These are phyloP conservation scores for Pangasius djambal DNA, from an alignment of 2,797 vertebrate species.

Conservation along the genomic window DNA sequence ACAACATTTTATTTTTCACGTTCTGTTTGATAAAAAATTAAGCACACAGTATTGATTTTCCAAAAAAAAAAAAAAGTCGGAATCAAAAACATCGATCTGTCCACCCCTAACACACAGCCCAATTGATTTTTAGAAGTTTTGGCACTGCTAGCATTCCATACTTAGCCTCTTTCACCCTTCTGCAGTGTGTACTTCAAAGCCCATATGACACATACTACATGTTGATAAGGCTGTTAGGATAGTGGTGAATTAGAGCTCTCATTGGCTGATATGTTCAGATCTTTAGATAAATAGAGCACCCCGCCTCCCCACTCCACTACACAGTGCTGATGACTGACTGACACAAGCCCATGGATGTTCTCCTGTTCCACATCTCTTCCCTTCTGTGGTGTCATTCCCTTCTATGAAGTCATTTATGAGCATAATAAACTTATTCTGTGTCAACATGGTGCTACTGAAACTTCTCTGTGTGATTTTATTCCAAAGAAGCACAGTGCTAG, in stretches of 20 bases:
- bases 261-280: slow-evolving; percentile 61
- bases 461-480: slow-evolving; percentile 43
- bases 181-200: slow-evolving; percentile 56
- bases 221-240: slow-evolving; percentile 51
- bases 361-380: slow-evolving; percentile 42
- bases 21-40: not conserved
- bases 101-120: no score
- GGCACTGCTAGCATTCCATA: slow-evolving; percentile 38
- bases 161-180: slow-evolving; percentile 13
- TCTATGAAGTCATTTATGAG: slow-evolving; percentile 58
- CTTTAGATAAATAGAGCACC: slow-evolving; percentile 63
- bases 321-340: slow-evolving; percentile 45
- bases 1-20: no score
- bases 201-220: slow-evolving; percentile 49
- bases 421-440: slow-evolving; percentile 56
- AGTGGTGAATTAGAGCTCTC: slow-evolving; percentile 56
- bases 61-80: not conserved
- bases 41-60: not conserved
- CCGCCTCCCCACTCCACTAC: slow-evolving; percentile 50
- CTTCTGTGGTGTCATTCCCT: slow-evolving; percentile 59
- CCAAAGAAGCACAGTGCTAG: slow-evolving; percentile 27
- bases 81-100: not conserved
- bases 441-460: slow-evolving; percentile 33
- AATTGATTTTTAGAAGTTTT: slow-evolving; percentile 3
- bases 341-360: slow-evolving; percentile 51